These are phyloP conservation scores for Acrobasis suavella DNA, from an alignment of 2,888 invertebrate species.

Conservation along the genomic window DNA sequence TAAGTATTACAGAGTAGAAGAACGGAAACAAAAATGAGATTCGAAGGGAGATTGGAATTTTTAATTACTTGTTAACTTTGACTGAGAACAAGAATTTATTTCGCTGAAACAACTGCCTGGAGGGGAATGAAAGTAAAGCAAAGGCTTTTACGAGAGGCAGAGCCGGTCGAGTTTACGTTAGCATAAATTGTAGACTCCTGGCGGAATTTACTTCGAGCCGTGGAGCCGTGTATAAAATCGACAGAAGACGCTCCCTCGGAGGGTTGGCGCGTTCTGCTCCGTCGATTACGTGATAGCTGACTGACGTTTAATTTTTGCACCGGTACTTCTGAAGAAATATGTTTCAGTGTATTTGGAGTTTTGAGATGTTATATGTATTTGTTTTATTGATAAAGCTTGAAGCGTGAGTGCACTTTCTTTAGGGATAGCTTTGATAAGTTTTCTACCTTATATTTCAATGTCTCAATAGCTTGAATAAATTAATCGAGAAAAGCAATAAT, in stretches of 20 bases:
- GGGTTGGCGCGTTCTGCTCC: slow-evolving; percentile 56
- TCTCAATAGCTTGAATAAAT: not conserved
- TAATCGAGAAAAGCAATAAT: not conserved
- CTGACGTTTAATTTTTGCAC: slow-evolving; percentile 71
- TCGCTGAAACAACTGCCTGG: slow-evolving; percentile 36
- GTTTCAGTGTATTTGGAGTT: slow-evolving; percentile 33
- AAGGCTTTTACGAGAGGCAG: slow-evolving; percentile 45
- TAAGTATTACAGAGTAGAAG: slow-evolving; percentile 23
- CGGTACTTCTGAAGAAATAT: slow-evolving; percentile 36
- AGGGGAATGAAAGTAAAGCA: slow-evolving; percentile 46
- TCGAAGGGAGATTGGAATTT: slow-evolving; percentile 39
- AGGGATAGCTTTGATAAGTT: too few species aligned
- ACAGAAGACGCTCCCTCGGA: slow-evolving; percentile 57
- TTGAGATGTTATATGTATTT: slow-evolving; percentile 29
- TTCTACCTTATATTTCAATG: too few species aligned
- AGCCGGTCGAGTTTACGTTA: slow-evolving; percentile 55
- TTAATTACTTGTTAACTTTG: slow-evolving; percentile 50
- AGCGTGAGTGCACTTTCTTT: too few species aligned
- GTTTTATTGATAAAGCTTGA: too few species aligned
- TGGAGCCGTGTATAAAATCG: slow-evolving; percentile 48
- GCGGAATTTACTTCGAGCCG: slow-evolving; percentile 52
- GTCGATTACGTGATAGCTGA: slow-evolving; percentile 64
- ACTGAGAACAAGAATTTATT: slow-evolving; percentile 47
- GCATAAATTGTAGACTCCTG: slow-evolving; percentile 59
- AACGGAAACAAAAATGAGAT: slow-evolving; percentile 22